Evolutionary conservation across 2,113 vertebrate species (phyloP), one percentile per base, ranked within the genome.

Genomic region (Erythrocercus mccallii): DNA sequence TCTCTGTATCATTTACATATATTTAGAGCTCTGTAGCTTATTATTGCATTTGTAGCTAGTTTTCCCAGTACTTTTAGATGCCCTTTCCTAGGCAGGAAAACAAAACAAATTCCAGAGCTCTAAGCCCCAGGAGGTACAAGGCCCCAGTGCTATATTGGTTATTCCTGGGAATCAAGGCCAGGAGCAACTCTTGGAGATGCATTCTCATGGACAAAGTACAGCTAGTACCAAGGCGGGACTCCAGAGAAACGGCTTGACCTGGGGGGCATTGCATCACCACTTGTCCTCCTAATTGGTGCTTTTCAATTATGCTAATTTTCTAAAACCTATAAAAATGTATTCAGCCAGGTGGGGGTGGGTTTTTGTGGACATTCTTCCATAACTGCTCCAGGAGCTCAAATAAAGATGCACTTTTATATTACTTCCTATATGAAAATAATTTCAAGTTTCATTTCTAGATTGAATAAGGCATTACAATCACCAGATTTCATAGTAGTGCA

Each of bases 61-160:
- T 45, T 65, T 65, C 20, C 5, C 15, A 19, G 12, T 35, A 66
- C 9, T 80, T 45, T 45, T 31, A 21, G 12, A 25, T 2, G 6
- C 2, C 12, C 42, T 56, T 37, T 47, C 50, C 50, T 80, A 80
- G 27, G 50, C 27, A 56, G 50, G 21, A 80, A 31, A 5, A 24
- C 19, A 45, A 66, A 80, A 66, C 2, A 45, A 45, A 66, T 31
- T 31, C 27, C 16, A 56, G 50, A 31, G 27, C 12, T 66, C 50
- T 50, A 66, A 37, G 27, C 11, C 47, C 19, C 1, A 1, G 8
- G 27, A 2, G 14, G 9, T 19, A 54, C 33, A 37, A 45, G 16
- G 16, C 2, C 11, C 5, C 15, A 19, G 3, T 10, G 4, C 50
- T 45, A 0, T 15, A 16, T 47, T 31, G 27, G 40, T 5, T 47